Evolutionary conservation across 2,113 vertebrate species (phyloP), one percentile per base, ranked within the genome.

Genomic region (Embiotoca jacksoni): DNA sequence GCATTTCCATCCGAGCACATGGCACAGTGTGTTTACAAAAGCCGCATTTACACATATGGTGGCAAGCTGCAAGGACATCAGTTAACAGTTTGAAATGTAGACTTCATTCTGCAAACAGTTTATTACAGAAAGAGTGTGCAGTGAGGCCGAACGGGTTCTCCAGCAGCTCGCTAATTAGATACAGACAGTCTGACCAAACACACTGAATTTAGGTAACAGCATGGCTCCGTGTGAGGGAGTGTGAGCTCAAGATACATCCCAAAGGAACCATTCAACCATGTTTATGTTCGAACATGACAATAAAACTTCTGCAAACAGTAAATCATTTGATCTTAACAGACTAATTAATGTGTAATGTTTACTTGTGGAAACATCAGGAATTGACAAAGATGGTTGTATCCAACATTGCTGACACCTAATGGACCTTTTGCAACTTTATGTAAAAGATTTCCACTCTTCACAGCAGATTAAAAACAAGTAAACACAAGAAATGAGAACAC

Each of bases 21-120:
- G 73, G 62, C 68, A 59, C 64, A 57, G 14, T 62, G 8, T 67
- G 73, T 89, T 83, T 83, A 75, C 52, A 32, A 72, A 80, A 72
- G 72, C 31, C 39, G 41, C 47, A 54, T 75, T 82, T 70, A 59
- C 71, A 81, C 87, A 92, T 82, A 81, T 88, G 84, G 86, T 70
- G 67, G 50, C 78, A 84, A 85, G 89, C 75, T 86, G 64, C 68
- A 65, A 82, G 78, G 54, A 81, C 72, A 80, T 69, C 52, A 66
- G 78, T 72, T 49, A 69, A 16, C 53, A 41, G 61, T 80, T 67
- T 50, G 11, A 86, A 85, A 85, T 47, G 60, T 36, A 63, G 62
- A 65, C 44, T 78, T 75, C 36, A n/a, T 65, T 72, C 62, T 53
- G 53, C 49, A 72, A 54, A 49, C 58, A 67, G 57, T 78, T 83